Percentiles rank a stretch among this genome's conserved stretches.
Evolutionary conservation across 2,888 invertebrate species (phyloP).

Genomic region (Notodonta dromedarius): DNA sequence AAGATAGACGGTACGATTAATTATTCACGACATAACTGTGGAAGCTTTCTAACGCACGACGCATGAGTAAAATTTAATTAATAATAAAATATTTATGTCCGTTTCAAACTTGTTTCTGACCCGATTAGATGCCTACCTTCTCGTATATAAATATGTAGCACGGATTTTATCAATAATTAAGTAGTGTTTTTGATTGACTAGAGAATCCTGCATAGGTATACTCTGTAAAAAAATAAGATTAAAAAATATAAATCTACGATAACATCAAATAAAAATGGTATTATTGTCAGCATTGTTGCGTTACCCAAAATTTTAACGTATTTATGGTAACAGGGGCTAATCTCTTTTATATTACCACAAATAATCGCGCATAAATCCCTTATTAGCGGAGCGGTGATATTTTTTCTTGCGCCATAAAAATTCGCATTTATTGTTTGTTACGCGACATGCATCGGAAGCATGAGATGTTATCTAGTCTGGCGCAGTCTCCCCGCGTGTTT

Average conservation of each 20-base stretch:
- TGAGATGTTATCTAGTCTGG: slow-evolving; percentile 75
- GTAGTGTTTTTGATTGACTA: slow-evolving; percentile 25
- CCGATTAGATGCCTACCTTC: slow-evolving; percentile 7
- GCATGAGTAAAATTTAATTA: slow-evolving; percentile 64
- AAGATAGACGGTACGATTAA: slow-evolving; percentile 66
- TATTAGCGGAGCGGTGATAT: slow-evolving; percentile 59
- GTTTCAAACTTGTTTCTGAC: slow-evolving; percentile 47
- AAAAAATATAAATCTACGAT: neutral
- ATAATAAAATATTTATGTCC: slow-evolving; percentile 60
- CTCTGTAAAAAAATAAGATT: neutral
- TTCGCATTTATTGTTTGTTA: slow-evolving; percentile 67
- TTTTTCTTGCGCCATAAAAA: slow-evolving; percentile 68
- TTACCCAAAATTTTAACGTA: slow-evolving; percentile 52
- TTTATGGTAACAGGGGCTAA: slow-evolving; percentile 64
- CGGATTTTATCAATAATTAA: slow-evolving; percentile 24
- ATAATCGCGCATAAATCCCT: slow-evolving; percentile 72
- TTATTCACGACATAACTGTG: slow-evolving; percentile 58
- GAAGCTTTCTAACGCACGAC: slow-evolving; percentile 63
- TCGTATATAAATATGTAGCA: slow-evolving; percentile 22
- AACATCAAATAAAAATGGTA: slow-evolving; percentile 23
- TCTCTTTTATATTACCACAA: slow-evolving; percentile 70
- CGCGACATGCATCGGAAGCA: slow-evolving; percentile 66
- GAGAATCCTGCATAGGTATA: neutral
- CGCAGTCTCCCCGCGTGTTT: slow-evolving; percentile 77
- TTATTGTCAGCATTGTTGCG: slow-evolving; percentile 36